These are phyloP conservation scores for Euphydryas editha DNA, from an alignment of 2,888 invertebrate species.

Conservation along the genomic window DNA sequence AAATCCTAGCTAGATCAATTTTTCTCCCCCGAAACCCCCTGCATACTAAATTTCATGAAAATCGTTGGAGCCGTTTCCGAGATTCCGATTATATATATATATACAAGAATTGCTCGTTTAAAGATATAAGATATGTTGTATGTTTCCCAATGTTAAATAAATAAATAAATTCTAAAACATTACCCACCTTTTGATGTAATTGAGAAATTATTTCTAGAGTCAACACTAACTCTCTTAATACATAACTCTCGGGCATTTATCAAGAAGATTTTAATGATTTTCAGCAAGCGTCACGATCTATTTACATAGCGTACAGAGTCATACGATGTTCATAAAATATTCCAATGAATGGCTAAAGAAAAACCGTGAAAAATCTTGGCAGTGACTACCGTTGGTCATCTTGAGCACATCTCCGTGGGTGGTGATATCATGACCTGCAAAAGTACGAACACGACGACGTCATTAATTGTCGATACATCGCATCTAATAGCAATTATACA, in stretches of 20 bases:
- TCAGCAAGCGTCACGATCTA: neutral
- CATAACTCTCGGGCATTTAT: neutral
- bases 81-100: no score
- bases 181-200: neutral
- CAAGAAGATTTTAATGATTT: neutral
- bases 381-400: constrained; percentile 9
- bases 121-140: no score
- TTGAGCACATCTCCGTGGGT: constrained; percentile 29
- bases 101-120: no score
- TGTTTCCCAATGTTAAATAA: no score
- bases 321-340: neutral
- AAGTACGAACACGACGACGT: constrained; percentile 11
- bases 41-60: no score
- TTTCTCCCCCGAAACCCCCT: no score
- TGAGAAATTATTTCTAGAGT: neutral
- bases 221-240: no score
- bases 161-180: neutral
- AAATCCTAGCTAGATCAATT: no score
- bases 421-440: constrained; percentile 29
- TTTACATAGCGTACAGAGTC: neutral
- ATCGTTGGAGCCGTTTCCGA: no score
- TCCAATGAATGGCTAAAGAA: neutral
- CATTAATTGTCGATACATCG: constrained; percentile 25
- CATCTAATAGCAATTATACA: constrained; percentile 21
- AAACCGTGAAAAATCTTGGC: constrained; percentile 17